Conservation (phyloP, 1,140 invertebrate genomes). For the Lamellibrachia luymesi region DNA sequence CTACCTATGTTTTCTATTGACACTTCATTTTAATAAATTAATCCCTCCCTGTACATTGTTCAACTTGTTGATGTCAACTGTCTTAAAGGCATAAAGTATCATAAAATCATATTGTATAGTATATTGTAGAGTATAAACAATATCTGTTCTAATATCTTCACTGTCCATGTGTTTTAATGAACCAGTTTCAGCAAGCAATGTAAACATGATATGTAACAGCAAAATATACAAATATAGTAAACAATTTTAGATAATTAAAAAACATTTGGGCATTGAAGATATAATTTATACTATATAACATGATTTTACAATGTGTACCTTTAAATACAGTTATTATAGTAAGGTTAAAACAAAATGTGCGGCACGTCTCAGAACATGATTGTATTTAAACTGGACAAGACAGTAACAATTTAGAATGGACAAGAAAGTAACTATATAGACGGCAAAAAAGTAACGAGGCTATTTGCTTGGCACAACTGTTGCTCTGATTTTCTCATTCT, state of each 20-base stretch:
- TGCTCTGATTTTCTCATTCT: neutral
- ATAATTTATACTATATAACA: too few relatives aligned
- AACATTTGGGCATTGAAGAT: too few relatives aligned
- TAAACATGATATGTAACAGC: too few relatives aligned
- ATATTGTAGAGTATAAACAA: neutral
- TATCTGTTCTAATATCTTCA: too few relatives aligned
- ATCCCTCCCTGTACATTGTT: neutral
- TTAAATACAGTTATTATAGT: too few relatives aligned
- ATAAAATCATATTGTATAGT: neutral
- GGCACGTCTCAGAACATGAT: neutral
- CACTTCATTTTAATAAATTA: conserved; percentile 1
- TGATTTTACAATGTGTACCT: too few relatives aligned
- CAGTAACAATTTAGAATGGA: neutral
- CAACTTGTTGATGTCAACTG: neutral
- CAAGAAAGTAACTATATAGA: neutral
- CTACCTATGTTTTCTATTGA: neutral
- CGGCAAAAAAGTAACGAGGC: neutral
- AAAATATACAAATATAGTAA: too few relatives aligned
- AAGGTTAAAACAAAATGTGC: neutral
- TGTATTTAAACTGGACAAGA: neutral
- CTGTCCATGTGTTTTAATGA: too few relatives aligned
- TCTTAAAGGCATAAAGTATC: neutral
- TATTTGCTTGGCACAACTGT: neutral
- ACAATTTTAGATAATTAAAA: too few relatives aligned
- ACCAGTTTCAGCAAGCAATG: too few relatives aligned